Evolutionary conservation across 2,797 vertebrate species (phyloP).

Genomic region (Melanotaenia nigrans): DNA sequence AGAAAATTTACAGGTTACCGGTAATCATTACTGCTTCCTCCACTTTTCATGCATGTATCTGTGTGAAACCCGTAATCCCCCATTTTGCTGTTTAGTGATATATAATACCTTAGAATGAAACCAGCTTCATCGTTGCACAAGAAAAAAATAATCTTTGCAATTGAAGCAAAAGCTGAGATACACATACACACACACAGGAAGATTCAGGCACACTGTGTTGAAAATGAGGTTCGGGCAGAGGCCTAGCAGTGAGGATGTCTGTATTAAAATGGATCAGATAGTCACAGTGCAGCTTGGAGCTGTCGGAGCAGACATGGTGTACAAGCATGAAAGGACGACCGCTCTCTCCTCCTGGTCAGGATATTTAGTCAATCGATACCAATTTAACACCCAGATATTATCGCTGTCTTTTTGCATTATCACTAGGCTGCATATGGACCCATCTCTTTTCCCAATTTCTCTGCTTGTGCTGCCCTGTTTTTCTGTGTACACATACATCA

Average conservation of each 20-base stretch:
- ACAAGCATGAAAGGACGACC: constrained; percentile 67
- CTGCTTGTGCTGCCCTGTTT: constrained; percentile 32
- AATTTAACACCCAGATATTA: constrained; percentile 80
- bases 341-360: constrained; percentile 72
- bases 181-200: constrained; percentile 13
- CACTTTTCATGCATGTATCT: constrained; percentile 15
- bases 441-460: constrained; percentile 62
- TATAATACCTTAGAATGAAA: constrained; percentile 35
- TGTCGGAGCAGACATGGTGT: constrained; percentile 60
- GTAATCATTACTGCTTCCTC: constrained; percentile 3
- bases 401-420: constrained; percentile 73
- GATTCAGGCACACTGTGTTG: constrained; percentile 59
- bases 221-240: constrained; percentile 67
- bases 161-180: constrained; percentile 42
- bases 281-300: constrained; percentile 68
- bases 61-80: constrained; percentile 47
- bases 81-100: constrained; percentile 36
- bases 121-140: constrained; percentile 42
- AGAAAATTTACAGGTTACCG: constrained; percentile 17
- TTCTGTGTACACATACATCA: constrained; percentile 71
- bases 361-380: constrained; percentile 81
- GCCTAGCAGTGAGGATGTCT: constrained; percentile 66
- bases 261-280: constrained; percentile 79
- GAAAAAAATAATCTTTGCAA: constrained; percentile 49
- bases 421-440: constrained; percentile 74